A percentile compares a stretch with the other conserved stretches of the same genome.
phyloP scores from a whole-genome alignment of 2,797 vertebrate species.

The Eleutherodactylus coqui region DNA sequence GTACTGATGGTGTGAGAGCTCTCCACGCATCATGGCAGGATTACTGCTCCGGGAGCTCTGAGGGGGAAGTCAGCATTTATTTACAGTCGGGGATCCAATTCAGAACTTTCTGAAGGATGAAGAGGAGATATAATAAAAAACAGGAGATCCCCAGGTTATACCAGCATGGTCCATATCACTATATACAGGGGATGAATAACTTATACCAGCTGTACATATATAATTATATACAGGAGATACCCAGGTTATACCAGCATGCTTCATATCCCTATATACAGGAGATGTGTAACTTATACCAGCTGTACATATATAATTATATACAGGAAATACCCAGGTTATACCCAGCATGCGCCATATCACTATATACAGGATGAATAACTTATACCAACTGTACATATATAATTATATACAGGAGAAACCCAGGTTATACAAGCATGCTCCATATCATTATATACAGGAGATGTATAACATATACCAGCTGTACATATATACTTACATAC shows the following conservation, averaged over 20 bases:
- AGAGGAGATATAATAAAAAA: not conserved
- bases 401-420: not conserved
- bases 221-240: not conserved
- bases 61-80: too few relatives aligned
- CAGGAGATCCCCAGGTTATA: not conserved
- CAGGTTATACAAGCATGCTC: too few relatives aligned
- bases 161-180: not conserved
- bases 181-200: not conserved
- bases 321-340: not conserved
- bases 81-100: too few relatives aligned
- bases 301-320: not conserved
- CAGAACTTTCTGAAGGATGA: too few relatives aligned
- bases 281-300: not conserved
- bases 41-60: too few relatives aligned
- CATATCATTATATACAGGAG: not conserved
- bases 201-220: slow-evolving; percentile 6
- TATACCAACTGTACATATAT: not conserved
- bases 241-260: not conserved
- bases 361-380: not conserved
- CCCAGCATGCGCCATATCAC: not conserved
- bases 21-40: too few relatives aligned
- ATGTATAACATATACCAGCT: not conserved
- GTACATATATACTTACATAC: not conserved
- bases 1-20: not conserved
- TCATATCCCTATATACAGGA: not conserved